Percentiles rank a stretch among this genome's conserved stretches.
These are phyloP conservation scores for Pollenia griseotomentosa DNA, from an alignment of 2,888 invertebrate genomes.

Conservation along the genomic window DNA sequence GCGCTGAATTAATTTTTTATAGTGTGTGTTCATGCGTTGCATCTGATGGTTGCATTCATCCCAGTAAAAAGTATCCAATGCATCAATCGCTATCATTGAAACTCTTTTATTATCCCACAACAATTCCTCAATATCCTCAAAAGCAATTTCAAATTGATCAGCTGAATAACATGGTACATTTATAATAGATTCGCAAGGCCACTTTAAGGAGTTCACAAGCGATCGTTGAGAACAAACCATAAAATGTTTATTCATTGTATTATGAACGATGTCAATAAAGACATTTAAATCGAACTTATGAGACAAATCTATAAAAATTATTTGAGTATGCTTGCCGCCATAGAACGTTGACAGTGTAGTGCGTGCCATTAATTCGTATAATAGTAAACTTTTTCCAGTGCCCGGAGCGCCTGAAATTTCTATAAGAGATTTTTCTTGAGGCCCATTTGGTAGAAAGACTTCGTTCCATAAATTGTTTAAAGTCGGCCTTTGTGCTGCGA, in stretches of 20 bases:
- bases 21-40: conserved; percentile 77
- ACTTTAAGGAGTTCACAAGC: conserved; percentile 61
- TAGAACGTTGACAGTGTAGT: conserved; percentile 83
- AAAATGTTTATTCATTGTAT: background rate
- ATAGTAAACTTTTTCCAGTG: conserved; percentile 84
- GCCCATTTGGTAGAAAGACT: conserved; percentile 78
- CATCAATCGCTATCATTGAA: conserved; percentile 85
- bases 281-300: conserved; percentile 83
- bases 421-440: conserved; percentile 83
- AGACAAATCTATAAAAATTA: conserved; percentile 85
- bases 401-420: conserved; percentile 85
- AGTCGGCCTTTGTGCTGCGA: conserved; percentile 66
- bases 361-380: conserved; percentile 84
- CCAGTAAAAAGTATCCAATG: conserved; percentile 85
- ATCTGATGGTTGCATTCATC: conserved; percentile 74
- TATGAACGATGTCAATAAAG: conserved; percentile 1
- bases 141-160: conserved; percentile 77
- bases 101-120: conserved; percentile 83
- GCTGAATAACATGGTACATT: conserved; percentile 76
- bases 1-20: conserved; percentile 73
- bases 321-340: conserved; percentile 84
- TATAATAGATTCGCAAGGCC: conserved; percentile 74
- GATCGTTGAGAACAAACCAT: background rate
- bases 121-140: conserved; percentile 80
- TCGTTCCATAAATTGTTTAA: conserved; percentile 69